Conservation (phyloP, 2,113 vertebrate species). For the Lampris incognitus region DNA sequence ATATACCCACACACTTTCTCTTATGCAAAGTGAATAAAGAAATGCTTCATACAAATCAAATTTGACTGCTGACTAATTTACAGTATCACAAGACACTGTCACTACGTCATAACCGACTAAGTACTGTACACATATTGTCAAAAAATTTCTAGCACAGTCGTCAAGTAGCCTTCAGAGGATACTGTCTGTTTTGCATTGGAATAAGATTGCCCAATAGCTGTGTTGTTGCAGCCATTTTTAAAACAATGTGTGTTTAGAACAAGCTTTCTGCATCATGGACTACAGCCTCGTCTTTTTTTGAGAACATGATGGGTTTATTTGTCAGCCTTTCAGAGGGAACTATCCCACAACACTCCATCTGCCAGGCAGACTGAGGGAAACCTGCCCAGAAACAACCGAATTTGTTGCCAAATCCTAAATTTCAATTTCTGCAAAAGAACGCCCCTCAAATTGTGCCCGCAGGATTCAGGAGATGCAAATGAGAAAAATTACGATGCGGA, state of each 20-base stretch:
- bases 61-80: no score
- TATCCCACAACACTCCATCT: constrained; percentile 56
- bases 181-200: not conserved
- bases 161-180: not conserved
- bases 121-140: no score
- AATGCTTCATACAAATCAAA: no score
- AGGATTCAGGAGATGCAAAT: constrained; percentile 8
- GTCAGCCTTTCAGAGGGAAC: constrained; percentile 44
- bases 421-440: constrained; percentile 13
- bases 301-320: constrained; percentile 56
- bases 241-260: constrained; percentile 29
- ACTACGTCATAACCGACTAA: no score
- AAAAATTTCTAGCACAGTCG: no score
- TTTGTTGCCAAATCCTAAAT: constrained; percentile 22
- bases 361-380: constrained; percentile 47
- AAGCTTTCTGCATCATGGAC: constrained; percentile 39
- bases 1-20: not conserved
- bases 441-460: not conserved
- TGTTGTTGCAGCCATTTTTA: constrained; percentile 20
- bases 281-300: constrained; percentile 51
- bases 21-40: no score
- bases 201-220: constrained; percentile 38
- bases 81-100: no score
- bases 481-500: not conserved
- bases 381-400: not conserved